Percentiles rank a stretch among this genome's conserved stretches.
These are phyloP conservation scores for Sturmia bella DNA, from an alignment of 2,888 invertebrate species.

Conservation along the genomic window DNA sequence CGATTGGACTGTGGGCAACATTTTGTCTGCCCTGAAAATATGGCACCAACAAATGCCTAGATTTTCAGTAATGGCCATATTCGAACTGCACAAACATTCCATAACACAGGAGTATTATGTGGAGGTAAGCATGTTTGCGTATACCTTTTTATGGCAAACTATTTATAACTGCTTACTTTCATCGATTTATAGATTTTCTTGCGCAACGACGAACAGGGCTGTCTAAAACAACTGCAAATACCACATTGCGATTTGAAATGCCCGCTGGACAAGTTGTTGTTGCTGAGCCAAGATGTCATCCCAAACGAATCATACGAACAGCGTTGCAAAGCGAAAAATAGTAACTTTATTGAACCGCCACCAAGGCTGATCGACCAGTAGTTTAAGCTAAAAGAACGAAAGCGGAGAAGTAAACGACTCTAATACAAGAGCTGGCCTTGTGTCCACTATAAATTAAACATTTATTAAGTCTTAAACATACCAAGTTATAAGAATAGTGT, in stretches of 20 bases:
- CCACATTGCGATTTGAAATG: conserved; percentile 85
- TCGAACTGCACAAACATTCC: conserved; percentile 85
- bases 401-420: not conserved
- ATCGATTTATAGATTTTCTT: conserved; percentile 76
- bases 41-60: conserved; percentile 86
- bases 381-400: not conserved
- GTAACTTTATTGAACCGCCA: conserved; percentile 83
- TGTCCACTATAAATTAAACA: not conserved
- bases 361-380: conserved; percentile 78
- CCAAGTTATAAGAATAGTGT: not conserved
- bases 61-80: conserved; percentile 85
- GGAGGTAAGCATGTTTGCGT: too few species aligned
- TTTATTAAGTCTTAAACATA: not conserved
- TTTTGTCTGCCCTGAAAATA: conserved; percentile 85
- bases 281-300: conserved; percentile 83
- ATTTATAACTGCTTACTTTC: not conserved
- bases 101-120: conserved; percentile 82
- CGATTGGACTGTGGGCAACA: conserved; percentile 88
- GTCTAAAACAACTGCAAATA: conserved; percentile 83
- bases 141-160: too few species aligned
- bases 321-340: conserved; percentile 84
- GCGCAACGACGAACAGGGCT: conserved; percentile 83
- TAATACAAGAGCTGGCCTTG: conserved; percentile 36
- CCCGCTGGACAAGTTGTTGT: conserved; percentile 83
- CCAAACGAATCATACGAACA: conserved; percentile 83